Percentiles rank a stretch among this genome's conserved stretches.
phyloP scores from a whole-genome alignment of 2,113 vertebrate species.

The Daphoenositta chrysoptera region DNA sequence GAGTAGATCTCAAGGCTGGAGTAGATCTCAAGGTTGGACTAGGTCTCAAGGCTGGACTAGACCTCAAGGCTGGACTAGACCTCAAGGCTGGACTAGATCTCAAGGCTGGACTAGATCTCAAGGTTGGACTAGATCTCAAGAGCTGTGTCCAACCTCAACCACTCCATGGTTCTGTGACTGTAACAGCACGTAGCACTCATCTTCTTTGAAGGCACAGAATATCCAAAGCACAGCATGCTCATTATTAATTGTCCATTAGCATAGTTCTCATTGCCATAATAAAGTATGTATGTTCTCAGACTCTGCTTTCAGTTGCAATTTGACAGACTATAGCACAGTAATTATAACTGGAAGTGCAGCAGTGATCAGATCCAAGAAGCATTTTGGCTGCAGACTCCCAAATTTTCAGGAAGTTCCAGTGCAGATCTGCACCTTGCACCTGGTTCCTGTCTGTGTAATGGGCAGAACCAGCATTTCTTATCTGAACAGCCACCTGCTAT shows the following conservation, averaged over 20 bases:
- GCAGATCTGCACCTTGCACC: conserved; percentile 53
- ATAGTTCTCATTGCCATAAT: not conserved
- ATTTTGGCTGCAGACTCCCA: conserved; percentile 20
- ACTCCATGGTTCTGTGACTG: not conserved
- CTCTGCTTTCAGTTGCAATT: not conserved
- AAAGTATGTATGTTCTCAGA: not conserved
- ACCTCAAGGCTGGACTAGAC: not conserved
- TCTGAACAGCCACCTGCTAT: conserved; percentile 49
- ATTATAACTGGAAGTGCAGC: not conserved
- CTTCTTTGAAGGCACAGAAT: not conserved
- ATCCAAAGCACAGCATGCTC: not conserved
- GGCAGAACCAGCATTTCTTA: conserved; percentile 46
- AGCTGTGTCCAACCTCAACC: not conserved
- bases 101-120: not conserved
- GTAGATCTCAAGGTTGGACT: not conserved
- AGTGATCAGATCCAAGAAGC: conserved; percentile 1
- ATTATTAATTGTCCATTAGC: not conserved
- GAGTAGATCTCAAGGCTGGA: not conserved
- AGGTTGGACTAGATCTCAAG: not conserved
- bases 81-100: not conserved
- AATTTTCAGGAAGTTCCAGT: conserved; percentile 53
- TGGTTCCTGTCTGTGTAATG: conserved; percentile 59
- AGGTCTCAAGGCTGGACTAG: not conserved
- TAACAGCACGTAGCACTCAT: not conserved
- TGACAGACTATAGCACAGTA: not conserved